Evolutionary conservation across 2,797 vertebrate genomes (phyloP).

Genomic region (Cetoscarus ocellatus): DNA sequence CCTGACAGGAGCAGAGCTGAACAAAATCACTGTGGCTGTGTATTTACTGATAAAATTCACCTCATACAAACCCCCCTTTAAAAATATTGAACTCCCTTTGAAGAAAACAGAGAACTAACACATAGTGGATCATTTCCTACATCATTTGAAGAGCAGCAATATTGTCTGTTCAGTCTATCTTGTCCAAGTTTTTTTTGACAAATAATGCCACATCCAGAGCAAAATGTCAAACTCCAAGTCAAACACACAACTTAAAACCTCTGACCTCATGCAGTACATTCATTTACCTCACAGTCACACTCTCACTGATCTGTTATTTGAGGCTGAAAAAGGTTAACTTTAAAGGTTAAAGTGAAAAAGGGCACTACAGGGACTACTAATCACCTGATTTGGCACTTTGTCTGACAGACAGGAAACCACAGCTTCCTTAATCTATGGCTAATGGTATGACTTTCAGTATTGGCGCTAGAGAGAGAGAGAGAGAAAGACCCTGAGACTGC

Average conservation of each 20-base stretch:
- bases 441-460: conserved; percentile 32
- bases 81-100: too few species aligned
- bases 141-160: too few species aligned
- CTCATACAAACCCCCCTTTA: too few species aligned
- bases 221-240: conserved; percentile 24
- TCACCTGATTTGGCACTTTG: conserved; percentile 30
- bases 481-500: conserved; percentile 36
- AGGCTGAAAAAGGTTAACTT: conserved; percentile 8
- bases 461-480: neutral
- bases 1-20: too few species aligned
- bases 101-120: too few species aligned
- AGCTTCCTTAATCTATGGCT: conserved; percentile 37
- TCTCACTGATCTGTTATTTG: conserved; percentile 12
- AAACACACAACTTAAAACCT: neutral
- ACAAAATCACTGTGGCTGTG: too few species aligned
- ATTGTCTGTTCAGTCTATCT: too few species aligned
- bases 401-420: conserved; percentile 20
- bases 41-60: too few species aligned
- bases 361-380: conserved; percentile 23
- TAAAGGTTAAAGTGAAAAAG: neutral
- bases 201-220: conserved; percentile 5
- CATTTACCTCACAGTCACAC: conserved; percentile 10
- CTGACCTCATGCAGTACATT: conserved; percentile 4
- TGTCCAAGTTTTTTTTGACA: neutral
- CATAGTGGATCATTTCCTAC: too few species aligned